Percentiles rank a stretch among this genome's conserved stretches.
Evolutionary conservation across 2,888 invertebrate genomes (phyloP).

Genomic region (Hydroisotoma schaefferi): DNA sequence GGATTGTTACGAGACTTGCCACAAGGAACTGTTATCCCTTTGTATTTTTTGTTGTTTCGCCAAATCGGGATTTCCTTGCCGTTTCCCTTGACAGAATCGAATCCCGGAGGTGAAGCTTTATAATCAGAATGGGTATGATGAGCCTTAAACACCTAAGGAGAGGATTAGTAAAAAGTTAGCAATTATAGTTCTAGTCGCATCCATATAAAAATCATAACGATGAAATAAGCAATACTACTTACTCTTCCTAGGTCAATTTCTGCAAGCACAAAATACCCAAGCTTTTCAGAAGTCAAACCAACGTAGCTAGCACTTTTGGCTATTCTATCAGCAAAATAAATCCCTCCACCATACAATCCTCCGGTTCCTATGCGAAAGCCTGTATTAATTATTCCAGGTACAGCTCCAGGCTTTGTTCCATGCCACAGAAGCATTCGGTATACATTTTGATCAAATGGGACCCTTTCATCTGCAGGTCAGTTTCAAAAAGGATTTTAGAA

Average conservation of each 20-base stretch:
- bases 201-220: not conserved
- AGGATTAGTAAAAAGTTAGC: not conserved
- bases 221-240: not conserved
- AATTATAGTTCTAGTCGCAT: not conserved
- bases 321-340: slow-evolving; percentile 34
- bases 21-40: slow-evolving; percentile 23
- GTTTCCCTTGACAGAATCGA: slow-evolving; percentile 22
- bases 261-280: slow-evolving; percentile 14
- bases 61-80: slow-evolving; percentile 21
- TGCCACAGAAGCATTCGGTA: slow-evolving; percentile 24
- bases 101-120: slow-evolving; percentile 13
- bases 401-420: slow-evolving; percentile 9
- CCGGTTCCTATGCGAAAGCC: slow-evolving; percentile 20
- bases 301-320: slow-evolving; percentile 23
- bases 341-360: slow-evolving; percentile 26
- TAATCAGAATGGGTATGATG: slow-evolving; percentile 25
- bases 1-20: slow-evolving; percentile 10
- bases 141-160: slow-evolving; percentile 31
- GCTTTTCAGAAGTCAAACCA: not conserved
- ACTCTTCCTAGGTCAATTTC: slow-evolving; percentile 22
- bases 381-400: slow-evolving; percentile 21
- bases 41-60: slow-evolving; percentile 19
- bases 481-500: too few relatives aligned
- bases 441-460: not conserved
- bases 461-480: too few relatives aligned